Evolutionary conservation across 2,888 invertebrate genomes (phyloP).

Genomic region (Branchipolynoe longqiensis): DNA sequence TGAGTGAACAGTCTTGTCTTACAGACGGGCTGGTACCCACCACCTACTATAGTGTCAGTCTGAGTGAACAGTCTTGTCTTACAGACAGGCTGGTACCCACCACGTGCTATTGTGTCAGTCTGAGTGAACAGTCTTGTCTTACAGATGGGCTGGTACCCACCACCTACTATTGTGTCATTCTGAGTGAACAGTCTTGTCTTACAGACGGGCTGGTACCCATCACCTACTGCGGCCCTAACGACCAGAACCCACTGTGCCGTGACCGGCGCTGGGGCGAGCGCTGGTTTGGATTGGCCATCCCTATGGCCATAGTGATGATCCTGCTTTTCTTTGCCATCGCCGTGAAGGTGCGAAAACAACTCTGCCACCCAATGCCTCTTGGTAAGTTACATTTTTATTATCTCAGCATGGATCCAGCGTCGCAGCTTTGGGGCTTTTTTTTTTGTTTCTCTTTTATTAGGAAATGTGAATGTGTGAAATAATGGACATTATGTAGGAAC

Average conservation of each 20-base stretch:
- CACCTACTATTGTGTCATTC: no score
- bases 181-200: background rate
- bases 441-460: no score
- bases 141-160: no score
- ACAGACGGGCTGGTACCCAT: background rate
- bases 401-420: no score
- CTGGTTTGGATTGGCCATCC: slow-evolving; percentile 53
- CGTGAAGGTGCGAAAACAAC: slow-evolving; percentile 49
- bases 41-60: no score
- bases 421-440: no score
- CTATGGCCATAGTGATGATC: slow-evolving; percentile 56
- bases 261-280: slow-evolving; percentile 48
- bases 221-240: slow-evolving; percentile 14
- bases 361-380: slow-evolving; percentile 15
- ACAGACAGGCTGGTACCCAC: no score
- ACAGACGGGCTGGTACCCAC: no score
- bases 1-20: no score
- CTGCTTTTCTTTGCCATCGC: slow-evolving; percentile 50
- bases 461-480: no score
- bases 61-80: no score
- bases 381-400: background rate
- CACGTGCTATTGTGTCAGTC: background rate
- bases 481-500: no score
- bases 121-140: background rate
- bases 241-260: slow-evolving; percentile 5